Evolutionary conservation across 2,888 invertebrate species (phyloP).

Genomic region (Oxyteleia sp.): DNA sequence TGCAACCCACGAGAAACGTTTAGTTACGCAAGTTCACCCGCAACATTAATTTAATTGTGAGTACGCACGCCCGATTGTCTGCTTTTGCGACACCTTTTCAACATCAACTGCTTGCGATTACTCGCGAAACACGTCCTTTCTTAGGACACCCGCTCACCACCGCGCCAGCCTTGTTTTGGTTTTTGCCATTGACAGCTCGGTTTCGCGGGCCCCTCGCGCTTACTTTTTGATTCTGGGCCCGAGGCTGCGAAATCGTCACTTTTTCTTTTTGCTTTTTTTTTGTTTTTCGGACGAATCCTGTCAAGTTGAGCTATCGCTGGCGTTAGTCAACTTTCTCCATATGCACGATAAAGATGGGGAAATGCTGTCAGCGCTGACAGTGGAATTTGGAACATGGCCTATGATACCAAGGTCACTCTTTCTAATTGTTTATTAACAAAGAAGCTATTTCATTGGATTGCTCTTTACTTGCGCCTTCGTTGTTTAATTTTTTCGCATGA

Average conservation of each 20-base stretch:
- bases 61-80: slow-evolving; percentile 19
- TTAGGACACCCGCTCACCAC: too few species aligned
- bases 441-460: too few species aligned
- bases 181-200: too few species aligned
- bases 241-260: too few species aligned
- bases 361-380: slow-evolving; percentile 65
- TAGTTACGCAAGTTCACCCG: slow-evolving; percentile 58
- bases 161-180: too few species aligned
- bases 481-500: too few species aligned
- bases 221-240: too few species aligned
- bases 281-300: neutral
- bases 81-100: slow-evolving; percentile 2
- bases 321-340: slow-evolving; percentile 62
- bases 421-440: too few species aligned
- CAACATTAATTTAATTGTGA: slow-evolving; percentile 59
- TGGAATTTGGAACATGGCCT: slow-evolving; percentile 72
- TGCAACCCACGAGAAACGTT: slow-evolving; percentile 30
- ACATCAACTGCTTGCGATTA: neutral
- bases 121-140: slow-evolving; percentile 18
- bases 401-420: too few species aligned
- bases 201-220: too few species aligned
- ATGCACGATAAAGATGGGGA: slow-evolving; percentile 62
- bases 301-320: slow-evolving; percentile 1
- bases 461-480: too few species aligned
- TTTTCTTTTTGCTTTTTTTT: too few species aligned